These are phyloP conservation scores for Bettongia penicillata DNA, from an alignment of 2,113 vertebrate genomes.

Conservation along the genomic window DNA sequence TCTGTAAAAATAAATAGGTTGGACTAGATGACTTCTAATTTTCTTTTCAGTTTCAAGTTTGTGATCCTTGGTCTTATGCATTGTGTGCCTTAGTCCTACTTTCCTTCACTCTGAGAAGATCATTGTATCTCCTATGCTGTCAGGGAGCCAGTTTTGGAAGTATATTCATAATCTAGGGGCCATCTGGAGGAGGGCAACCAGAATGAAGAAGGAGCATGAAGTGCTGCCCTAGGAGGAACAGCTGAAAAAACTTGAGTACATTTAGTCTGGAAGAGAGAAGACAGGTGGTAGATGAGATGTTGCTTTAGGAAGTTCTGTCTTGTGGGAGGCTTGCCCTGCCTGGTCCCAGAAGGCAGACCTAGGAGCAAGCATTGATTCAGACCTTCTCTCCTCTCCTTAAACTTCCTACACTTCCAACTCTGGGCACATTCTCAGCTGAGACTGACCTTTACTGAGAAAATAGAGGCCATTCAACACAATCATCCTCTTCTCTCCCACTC, in stretches of 20 bases:
- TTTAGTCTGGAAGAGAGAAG: background rate
- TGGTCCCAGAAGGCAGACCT: background rate
- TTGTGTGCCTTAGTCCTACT: background rate
- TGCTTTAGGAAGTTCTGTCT: background rate
- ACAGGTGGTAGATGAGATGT: background rate
- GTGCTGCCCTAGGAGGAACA: background rate
- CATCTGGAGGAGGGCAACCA: background rate
- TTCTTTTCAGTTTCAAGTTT: background rate
- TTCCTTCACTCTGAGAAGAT: background rate
- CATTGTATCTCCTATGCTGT: background rate
- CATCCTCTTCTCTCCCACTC: background rate
- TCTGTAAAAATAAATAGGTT: background rate
- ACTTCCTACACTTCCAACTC: background rate
- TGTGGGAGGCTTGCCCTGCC: background rate
- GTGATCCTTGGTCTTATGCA: background rate
- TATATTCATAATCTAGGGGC: background rate
- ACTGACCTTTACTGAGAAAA: background rate
- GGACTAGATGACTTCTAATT: background rate
- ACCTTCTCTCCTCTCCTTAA: background rate
- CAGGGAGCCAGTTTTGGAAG: background rate
- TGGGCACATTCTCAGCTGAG: background rate
- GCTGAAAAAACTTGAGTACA: background rate
- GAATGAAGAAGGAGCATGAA: background rate
- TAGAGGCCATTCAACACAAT: background rate
- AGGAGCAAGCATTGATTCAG: background rate